Conservation (phyloP, 92 coral and sea anemone species). For the Diadumene lineata region DNA sequence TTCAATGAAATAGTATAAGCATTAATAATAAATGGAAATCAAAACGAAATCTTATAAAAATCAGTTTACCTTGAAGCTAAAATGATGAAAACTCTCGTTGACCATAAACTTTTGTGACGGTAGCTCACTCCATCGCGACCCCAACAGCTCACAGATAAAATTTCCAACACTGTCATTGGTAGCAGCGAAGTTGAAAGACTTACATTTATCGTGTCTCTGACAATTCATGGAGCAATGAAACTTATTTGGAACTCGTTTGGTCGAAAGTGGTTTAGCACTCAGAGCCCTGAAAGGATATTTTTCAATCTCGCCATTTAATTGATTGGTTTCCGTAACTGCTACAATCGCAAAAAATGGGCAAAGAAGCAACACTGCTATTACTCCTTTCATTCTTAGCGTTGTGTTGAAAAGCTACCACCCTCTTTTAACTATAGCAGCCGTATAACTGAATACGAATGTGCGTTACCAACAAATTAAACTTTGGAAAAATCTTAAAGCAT, state of each 20-base stretch:
- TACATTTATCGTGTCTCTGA: background rate
- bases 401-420: no score
- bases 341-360: no score
- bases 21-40: background rate
- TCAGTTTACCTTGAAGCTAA: background rate
- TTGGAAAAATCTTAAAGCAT: background rate
- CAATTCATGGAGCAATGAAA: conserved; percentile 6
- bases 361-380: no score
- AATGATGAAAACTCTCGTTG: conserved; percentile 3
- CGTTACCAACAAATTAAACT: background rate
- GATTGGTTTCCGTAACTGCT: background rate
- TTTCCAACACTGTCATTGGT: conserved; percentile 4
- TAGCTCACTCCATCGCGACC: background rate
- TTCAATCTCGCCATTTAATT: background rate
- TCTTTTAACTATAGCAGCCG: no score
- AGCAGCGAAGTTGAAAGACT: conserved; percentile 11
- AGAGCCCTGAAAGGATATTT: background rate
- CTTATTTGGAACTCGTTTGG: background rate
- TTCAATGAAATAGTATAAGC: no score
- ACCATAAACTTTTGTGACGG: background rate
- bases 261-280: background rate
- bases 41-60: background rate
- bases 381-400: no score
- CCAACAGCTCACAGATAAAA: background rate
- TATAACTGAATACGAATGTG: no score